Evolutionary conservation across 2,888 invertebrate species (phyloP).

Genomic region (Chrysolina americana): DNA sequence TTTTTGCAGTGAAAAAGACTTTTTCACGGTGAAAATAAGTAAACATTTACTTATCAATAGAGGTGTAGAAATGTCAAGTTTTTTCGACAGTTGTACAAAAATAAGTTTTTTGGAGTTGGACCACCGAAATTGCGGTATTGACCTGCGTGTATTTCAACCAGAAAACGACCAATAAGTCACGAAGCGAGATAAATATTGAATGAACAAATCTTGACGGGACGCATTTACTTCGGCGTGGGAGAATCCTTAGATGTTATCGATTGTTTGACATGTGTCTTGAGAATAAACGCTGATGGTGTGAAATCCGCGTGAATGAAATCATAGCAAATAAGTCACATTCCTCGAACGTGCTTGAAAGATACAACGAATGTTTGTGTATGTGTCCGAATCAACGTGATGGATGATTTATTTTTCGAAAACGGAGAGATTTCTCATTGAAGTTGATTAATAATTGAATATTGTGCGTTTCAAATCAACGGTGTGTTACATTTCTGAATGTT

Average conservation of each 20-base stretch:
- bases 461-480: no score
- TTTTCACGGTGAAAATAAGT: no score
- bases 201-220: not conserved
- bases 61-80: no score
- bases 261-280: slow-evolving; percentile 6
- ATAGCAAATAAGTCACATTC: not conserved
- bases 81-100: no score
- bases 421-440: no score
- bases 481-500: no score
- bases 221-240: not conserved
- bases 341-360: not conserved
- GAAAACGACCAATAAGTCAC: not conserved
- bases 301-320: not conserved
- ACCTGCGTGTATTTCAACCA: not conserved
- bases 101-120: no score
- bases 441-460: no score
- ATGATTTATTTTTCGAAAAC: not conserved
- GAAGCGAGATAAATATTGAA: slow-evolving; percentile 2
- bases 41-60: no score
- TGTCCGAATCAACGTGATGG: not conserved
- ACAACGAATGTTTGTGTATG: not conserved
- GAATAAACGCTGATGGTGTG: not conserved
- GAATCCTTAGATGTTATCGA: slow-evolving; percentile 9
- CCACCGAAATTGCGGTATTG: no score
- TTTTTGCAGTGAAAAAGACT: no score